Conservation (phyloP, 2,888 invertebrate species). For the Scelioninae gen. 1 region DNA sequence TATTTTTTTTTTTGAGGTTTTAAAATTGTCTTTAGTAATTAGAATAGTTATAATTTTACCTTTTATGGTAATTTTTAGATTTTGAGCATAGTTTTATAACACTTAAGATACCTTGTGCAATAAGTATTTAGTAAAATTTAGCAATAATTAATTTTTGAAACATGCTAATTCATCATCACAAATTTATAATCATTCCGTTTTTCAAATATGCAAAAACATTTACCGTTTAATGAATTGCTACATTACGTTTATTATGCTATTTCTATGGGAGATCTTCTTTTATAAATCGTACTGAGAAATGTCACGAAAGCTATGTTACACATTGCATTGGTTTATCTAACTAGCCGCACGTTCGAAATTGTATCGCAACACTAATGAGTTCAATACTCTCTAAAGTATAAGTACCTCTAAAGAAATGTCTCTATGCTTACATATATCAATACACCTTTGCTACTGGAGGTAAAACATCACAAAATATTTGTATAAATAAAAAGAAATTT, state of each 20-base stretch:
- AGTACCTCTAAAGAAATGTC: slow-evolving; percentile 24
- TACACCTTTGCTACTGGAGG: neutral
- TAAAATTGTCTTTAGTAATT: too few relatives aligned
- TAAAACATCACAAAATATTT: too few relatives aligned
- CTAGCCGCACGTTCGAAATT: slow-evolving; percentile 75
- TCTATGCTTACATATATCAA: slow-evolving; percentile 1
- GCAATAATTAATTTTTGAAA: too few relatives aligned
- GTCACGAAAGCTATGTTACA: slow-evolving; percentile 70
- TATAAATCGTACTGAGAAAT: slow-evolving; percentile 33
- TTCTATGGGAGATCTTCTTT: slow-evolving; percentile 33
- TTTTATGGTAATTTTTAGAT: too few relatives aligned
- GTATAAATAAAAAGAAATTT: neutral
- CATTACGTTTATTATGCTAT: slow-evolving; percentile 35
- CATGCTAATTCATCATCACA: too few relatives aligned
- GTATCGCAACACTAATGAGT: slow-evolving; percentile 44
- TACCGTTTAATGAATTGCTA: neutral
- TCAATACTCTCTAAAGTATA: slow-evolving; percentile 38
- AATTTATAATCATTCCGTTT: too few relatives aligned
- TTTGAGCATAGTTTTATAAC: too few relatives aligned
- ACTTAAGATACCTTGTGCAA: too few relatives aligned
- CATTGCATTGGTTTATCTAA: slow-evolving; percentile 76
- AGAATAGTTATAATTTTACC: too few relatives aligned
- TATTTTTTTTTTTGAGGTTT: too few relatives aligned
- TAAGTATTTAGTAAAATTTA: too few relatives aligned
- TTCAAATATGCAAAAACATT: too few relatives aligned